Evolutionary conservation across 2,113 vertebrate species (phyloP).

Genomic region (Takifugu flavidus): DNA sequence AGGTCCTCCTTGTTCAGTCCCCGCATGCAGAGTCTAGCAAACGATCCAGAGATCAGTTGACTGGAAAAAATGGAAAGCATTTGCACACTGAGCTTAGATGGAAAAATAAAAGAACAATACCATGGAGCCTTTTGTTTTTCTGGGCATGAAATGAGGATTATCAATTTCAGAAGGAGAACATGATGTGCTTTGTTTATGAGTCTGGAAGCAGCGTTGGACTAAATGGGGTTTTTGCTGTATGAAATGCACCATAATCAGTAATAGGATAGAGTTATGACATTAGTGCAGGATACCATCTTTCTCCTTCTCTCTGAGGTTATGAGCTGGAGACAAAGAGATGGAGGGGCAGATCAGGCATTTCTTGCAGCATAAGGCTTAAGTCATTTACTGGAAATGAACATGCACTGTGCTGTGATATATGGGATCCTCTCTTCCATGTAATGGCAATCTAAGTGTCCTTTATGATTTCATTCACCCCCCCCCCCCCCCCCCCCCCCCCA

Average conservation of each 20-base stretch:
- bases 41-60: conserved; percentile 67
- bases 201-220: conserved; percentile 16
- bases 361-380: conserved; percentile 54
- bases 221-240: conserved; percentile 31
- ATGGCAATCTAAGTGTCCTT: conserved; percentile 67
- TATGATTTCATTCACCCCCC: conserved; percentile 68
- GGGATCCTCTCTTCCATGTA: conserved; percentile 59
- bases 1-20: conserved; percentile 41
- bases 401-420: conserved; percentile 61
- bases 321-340: conserved; percentile 47
- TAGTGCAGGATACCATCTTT: conserved; percentile 17
- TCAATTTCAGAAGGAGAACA: conserved; percentile 26
- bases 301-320: conserved; percentile 42
- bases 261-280: conserved; percentile 38
- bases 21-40: conserved; percentile 52
- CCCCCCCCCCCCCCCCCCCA: conserved; percentile 17
- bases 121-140: conserved; percentile 17
- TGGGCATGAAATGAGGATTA: conserved; percentile 37
- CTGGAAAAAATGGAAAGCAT: conserved; percentile 62
- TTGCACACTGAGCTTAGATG: conserved; percentile 32
- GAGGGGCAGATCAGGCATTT: conserved; percentile 50
- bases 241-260: conserved; percentile 28
- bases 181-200: conserved; percentile 46
- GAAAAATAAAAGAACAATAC: conserved; percentile 51
- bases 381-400: conserved; percentile 66